phyloP scores from a whole-genome alignment of 1,140 invertebrate genomes.

The Eueides isabella region DNA sequence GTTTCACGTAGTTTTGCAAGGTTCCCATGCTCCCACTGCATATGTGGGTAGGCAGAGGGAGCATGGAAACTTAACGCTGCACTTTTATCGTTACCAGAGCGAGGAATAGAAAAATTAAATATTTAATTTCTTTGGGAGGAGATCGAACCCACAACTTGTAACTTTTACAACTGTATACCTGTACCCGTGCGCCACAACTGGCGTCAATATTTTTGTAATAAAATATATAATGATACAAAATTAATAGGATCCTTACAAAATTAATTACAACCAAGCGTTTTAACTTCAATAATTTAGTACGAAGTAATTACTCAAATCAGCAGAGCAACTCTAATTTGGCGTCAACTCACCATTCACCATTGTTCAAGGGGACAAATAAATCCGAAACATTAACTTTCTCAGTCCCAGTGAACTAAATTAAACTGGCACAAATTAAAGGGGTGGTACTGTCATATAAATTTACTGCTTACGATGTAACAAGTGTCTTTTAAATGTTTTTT shows the following conservation, averaged over 20 bases:
- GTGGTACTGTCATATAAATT: background rate
- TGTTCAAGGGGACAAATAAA: background rate
- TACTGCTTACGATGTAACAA: slow-evolving; percentile 5
- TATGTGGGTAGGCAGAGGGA: too few species aligned
- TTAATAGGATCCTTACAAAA: background rate
- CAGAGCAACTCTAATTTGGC: background rate
- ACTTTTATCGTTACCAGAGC: too few species aligned
- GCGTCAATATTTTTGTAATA: too few species aligned
- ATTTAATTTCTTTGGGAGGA: too few species aligned
- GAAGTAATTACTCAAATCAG: slow-evolving; percentile 1
- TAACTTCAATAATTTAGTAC: background rate
- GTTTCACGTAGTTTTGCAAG: too few species aligned
- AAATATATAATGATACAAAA: too few species aligned
- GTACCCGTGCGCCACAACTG: too few species aligned
- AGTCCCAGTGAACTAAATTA: background rate
- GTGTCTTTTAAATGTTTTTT: background rate
- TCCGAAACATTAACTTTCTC: slow-evolving; percentile 5
- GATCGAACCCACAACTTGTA: too few species aligned
- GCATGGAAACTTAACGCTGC: too few species aligned
- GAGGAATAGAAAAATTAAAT: too few species aligned
- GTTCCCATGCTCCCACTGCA: too few species aligned
- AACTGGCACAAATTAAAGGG: slow-evolving; percentile 1
- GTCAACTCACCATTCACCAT: background rate
- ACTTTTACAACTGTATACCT: too few species aligned
- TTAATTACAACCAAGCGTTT: background rate